Evolutionary conservation across 2,113 vertebrate genomes (phyloP), one percentile per base, ranked within the genome.

Genomic region (Coptodon rendalli): DNA sequence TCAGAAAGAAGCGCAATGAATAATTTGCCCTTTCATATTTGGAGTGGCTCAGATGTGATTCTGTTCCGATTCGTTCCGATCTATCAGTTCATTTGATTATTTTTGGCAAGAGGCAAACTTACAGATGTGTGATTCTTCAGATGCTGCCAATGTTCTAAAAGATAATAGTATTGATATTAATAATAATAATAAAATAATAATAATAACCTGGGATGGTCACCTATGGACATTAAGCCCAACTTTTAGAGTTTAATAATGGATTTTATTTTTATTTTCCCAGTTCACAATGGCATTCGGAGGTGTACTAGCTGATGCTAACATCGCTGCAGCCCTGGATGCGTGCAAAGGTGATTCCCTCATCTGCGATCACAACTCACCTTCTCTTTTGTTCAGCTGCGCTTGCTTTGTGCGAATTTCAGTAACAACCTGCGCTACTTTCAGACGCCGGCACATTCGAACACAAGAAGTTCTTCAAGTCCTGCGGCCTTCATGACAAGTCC

Each of bases 371-470:
- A 52, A 78, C n/a, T 24, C 16, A 5, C 7, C 3, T 53, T 43
- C 4, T 10, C 29, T 50, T 48, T 48, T 17, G 53, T n/a, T 27
- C 9, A 45, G 45, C 13, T 43, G 14, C 6, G 6, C 17, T 63
- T 43, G 12, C 7, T 56, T 71, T 82, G 12, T 31, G 43, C 14
- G 19, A n/a, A 14, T 17, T 40, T 68, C 19, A 19, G 3, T 29
- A 34, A 71, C 27, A 56, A 19, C n/a, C 6, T 45, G 19, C 9
- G 2, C 50, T 82, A 7, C 7, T 90, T 89, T 56, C 96, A 98
- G 97, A 86, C 90, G 94, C 92, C 40, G 97, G 96, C 81, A 95
- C 95, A 52, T 98, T 98, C 93, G 48, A 96, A 82, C 95, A 97
- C 93, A 96, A 96, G 94, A 86, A 88, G 56, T 97, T 98, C 94